Conservation (phyloP, 2,113 vertebrate species). For the Saguinus imperator region DNA sequence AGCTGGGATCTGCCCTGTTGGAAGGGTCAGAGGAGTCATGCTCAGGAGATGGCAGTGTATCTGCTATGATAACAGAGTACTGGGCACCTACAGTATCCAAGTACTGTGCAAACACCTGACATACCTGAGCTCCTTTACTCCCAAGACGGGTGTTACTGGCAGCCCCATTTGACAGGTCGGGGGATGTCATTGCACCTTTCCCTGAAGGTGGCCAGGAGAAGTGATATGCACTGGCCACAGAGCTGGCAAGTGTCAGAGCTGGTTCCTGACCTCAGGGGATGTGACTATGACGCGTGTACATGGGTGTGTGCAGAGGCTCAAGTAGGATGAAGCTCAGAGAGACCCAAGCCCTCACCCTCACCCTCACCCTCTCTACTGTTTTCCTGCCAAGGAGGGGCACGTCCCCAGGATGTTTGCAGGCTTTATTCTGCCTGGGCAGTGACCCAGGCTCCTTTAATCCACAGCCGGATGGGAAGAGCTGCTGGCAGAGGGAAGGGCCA, state of each 20-base stretch:
- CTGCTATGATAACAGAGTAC: background rate
- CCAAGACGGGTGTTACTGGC: background rate
- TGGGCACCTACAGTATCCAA: background rate
- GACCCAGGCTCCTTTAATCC: slow-evolving; percentile 68
- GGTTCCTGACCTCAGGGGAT: background rate
- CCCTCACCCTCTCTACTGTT: background rate
- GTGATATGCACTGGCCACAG: background rate
- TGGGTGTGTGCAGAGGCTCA: fast-evolving
- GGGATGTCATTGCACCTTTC: fast-evolving
- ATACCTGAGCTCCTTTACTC: too few species aligned
- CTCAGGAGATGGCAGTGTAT: background rate
- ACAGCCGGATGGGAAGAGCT: slow-evolving; percentile 67
- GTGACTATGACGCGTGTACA: fast-evolving
- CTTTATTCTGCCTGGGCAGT: slow-evolving; percentile 69
- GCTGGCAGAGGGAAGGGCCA: slow-evolving; percentile 62
- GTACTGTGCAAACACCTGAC: too few species aligned
- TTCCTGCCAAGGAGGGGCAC: slow-evolving; percentile 49
- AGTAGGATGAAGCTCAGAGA: background rate
- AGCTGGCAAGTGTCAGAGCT: background rate
- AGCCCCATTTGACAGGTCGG: background rate
- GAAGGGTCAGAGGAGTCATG: background rate
- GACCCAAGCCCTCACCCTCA: background rate
- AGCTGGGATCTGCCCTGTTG: background rate
- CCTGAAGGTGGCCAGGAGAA: background rate
- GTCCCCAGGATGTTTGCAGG: slow-evolving; percentile 72